Evolutionary conservation across 2,797 vertebrate species (phyloP).

Genomic region (Microctenopoma lineatum): DNA sequence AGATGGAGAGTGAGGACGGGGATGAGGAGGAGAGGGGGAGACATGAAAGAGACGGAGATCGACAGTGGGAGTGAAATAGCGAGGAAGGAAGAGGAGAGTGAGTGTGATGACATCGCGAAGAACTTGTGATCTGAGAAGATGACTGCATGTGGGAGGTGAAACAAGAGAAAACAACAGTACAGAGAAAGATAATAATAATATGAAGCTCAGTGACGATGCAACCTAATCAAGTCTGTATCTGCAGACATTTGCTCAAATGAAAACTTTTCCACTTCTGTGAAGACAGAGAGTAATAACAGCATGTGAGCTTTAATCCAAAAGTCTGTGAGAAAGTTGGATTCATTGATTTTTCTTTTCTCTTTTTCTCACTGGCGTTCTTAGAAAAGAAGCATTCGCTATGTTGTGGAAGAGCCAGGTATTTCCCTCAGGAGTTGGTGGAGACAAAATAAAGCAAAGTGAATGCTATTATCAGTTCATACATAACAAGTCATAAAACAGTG

Average conservation of each 20-base stretch:
- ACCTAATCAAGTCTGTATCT: slow-evolving; percentile 15
- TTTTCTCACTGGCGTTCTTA: neutral
- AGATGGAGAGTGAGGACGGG: slow-evolving; percentile 59
- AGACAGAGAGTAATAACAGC: neutral
- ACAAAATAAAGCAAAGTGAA: no score
- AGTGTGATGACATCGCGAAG: slow-evolving; percentile 31
- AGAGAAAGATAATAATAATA: slow-evolving; percentile 18
- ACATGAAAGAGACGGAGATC: slow-evolving; percentile 13
- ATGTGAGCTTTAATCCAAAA: neutral
- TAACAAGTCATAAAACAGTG: no score
- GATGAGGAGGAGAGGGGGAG: neutral
- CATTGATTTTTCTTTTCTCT: neutral
- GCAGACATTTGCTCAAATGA: slow-evolving; percentile 17
- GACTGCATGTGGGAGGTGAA: slow-evolving; percentile 29
- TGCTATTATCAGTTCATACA: no score
- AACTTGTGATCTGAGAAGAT: slow-evolving; percentile 31
- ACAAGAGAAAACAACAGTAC: slow-evolving; percentile 20
- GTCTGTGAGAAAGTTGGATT: neutral
- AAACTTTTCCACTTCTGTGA: neutral
- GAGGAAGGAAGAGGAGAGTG: slow-evolving; percentile 17
- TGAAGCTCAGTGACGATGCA: slow-evolving; percentile 12
- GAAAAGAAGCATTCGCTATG: neutral
- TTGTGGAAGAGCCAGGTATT: no score
- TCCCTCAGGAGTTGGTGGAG: no score
- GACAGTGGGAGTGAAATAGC: slow-evolving; percentile 37